Percentiles rank a stretch among this genome's conserved stretches.
These are phyloP conservation scores for Thalassoma bifasciatum DNA, from an alignment of 2,113 vertebrate species.

Conservation along the genomic window DNA sequence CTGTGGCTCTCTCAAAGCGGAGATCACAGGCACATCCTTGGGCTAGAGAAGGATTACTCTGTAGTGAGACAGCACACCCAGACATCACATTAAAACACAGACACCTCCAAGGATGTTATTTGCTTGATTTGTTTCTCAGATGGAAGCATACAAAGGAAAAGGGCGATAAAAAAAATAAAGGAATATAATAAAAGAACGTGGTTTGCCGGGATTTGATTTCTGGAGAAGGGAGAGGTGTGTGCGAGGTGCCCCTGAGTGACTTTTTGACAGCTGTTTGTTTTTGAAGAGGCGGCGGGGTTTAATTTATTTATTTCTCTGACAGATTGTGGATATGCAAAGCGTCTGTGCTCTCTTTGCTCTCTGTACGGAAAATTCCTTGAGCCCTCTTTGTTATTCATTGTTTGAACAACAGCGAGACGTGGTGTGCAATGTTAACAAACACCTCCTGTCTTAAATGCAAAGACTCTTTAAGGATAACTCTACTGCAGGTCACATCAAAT, in stretches of 20 bases:
- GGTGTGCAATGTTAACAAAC: slow-evolving; percentile 53
- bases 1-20: slow-evolving; percentile 61
- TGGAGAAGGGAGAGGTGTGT: background rate
- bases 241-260: slow-evolving; percentile 68
- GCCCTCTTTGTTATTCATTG: slow-evolving; percentile 71
- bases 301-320: slow-evolving; percentile 77
- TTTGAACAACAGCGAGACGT: slow-evolving; percentile 51
- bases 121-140: slow-evolving; percentile 70
- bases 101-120: slow-evolving; percentile 62
- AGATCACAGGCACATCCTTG: slow-evolving; percentile 65
- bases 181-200: slow-evolving; percentile 51
- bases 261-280: slow-evolving; percentile 80
- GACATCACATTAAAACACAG: slow-evolving; percentile 63
- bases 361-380: slow-evolving; percentile 53
- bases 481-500: slow-evolving; percentile 41
- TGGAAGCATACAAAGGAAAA: slow-evolving; percentile 59
- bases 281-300: slow-evolving; percentile 51
- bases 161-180: slow-evolving; percentile 44
- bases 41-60: slow-evolving; percentile 66
- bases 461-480: slow-evolving; percentile 10
- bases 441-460: slow-evolving; percentile 16
- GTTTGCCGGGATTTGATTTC: slow-evolving; percentile 61
- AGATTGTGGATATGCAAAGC: slow-evolving; percentile 68
- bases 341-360: slow-evolving; percentile 50
- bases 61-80: slow-evolving; percentile 55